Conservation (phyloP, 2,888 invertebrate genomes). For the Eupeodes latifasciatus region DNA sequence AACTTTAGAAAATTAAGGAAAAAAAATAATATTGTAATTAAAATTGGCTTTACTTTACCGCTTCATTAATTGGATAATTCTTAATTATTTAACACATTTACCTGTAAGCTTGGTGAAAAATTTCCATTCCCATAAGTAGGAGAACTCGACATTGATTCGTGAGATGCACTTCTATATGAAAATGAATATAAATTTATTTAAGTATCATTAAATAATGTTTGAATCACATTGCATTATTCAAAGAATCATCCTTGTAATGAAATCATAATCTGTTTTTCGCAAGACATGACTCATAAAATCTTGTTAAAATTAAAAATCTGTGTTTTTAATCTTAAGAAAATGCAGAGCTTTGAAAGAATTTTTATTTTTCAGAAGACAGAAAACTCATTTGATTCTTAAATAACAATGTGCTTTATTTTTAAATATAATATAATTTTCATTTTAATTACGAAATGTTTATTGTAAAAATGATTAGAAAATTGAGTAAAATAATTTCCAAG, state of each 20-base stretch:
- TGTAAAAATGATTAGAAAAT: background rate
- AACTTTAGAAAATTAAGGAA: too few relatives aligned
- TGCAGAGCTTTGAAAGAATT: too few relatives aligned
- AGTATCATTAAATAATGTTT: background rate
- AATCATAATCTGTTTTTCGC: background rate
- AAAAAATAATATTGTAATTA: too few relatives aligned
- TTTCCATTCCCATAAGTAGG: conserved; percentile 79
- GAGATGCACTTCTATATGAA: conserved; percentile 77
- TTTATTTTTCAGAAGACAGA: background rate
- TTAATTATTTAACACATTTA: conserved; percentile 39
- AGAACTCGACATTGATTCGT: conserved; percentile 79
- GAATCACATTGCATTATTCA: background rate
- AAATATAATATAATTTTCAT: background rate
- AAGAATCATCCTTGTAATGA: background rate
- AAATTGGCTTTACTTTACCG: too few relatives aligned
- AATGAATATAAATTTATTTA: background rate
- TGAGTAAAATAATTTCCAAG: background rate
- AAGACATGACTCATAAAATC: background rate
- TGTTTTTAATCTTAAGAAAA: background rate
- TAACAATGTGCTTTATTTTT: background rate
- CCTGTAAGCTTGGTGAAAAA: conserved; percentile 79
- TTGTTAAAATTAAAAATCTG: background rate
- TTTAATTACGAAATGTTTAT: background rate
- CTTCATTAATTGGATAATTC: too few relatives aligned
- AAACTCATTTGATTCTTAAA: background rate